phyloP scores from a whole-genome alignment of 2,113 vertebrate genomes.

The Trichomycterus rosablanca region DNA sequence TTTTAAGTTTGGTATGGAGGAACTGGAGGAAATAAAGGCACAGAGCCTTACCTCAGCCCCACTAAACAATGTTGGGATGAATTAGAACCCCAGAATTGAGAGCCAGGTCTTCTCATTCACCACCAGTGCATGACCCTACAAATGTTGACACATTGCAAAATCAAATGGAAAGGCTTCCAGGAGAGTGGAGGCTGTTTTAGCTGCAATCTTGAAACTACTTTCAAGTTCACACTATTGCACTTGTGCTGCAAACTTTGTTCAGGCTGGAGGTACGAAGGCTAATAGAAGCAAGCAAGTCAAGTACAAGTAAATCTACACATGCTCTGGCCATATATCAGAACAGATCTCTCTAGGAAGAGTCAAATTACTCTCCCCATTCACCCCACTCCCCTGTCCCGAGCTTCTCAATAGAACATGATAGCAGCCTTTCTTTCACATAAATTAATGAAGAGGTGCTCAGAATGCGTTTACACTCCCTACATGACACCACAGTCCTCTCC shows the following conservation, averaged over 20 bases:
- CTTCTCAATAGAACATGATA: conserved; percentile 34
- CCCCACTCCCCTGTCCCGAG: conserved; percentile 2
- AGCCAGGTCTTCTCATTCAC: too few relatives aligned
- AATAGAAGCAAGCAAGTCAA: background rate
- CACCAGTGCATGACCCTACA: too few relatives aligned
- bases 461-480: conserved; percentile 29
- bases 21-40: too few relatives aligned
- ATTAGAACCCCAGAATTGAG: too few relatives aligned
- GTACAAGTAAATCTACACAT: background rate
- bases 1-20: too few relatives aligned
- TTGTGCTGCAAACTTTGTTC: background rate
- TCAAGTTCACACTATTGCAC: too few relatives aligned
- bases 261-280: background rate
- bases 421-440: conserved; percentile 32
- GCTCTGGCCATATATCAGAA: background rate
- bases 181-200: too few relatives aligned
- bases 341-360: background rate
- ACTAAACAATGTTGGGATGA: too few relatives aligned
- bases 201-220: too few relatives aligned
- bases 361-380: conserved; percentile 6
- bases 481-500: conserved; percentile 3
- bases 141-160: too few relatives aligned
- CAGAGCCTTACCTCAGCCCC: too few relatives aligned
- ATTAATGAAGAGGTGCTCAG: conserved; percentile 40
- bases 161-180: too few relatives aligned